Conservation (phyloP, 2,888 invertebrate genomes). For the Pyrocoelia pectoralis region DNA sequence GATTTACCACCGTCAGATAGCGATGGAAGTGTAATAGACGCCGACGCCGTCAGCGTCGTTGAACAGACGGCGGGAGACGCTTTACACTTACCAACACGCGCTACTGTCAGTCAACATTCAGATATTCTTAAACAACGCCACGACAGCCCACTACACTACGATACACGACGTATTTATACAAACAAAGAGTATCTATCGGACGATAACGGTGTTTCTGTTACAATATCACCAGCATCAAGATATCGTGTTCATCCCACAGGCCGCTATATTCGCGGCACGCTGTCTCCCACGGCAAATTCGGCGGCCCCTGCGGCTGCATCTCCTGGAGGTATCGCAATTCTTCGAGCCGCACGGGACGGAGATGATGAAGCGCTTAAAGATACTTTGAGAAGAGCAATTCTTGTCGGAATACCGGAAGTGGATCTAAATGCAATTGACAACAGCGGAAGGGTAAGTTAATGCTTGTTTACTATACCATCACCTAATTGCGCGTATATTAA, state of each 20-base stretch:
- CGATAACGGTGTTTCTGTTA: slow-evolving; percentile 45
- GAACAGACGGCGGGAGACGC: slow-evolving; percentile 48
- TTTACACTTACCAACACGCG: slow-evolving; percentile 47
- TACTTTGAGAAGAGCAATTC: slow-evolving; percentile 58
- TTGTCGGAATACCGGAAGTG: slow-evolving; percentile 56
- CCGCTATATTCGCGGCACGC: slow-evolving; percentile 57
- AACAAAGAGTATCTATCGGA: slow-evolving; percentile 7
- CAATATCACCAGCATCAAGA: slow-evolving; percentile 52
- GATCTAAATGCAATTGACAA: slow-evolving; percentile 65
- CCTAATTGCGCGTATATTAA: background rate
- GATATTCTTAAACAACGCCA: slow-evolving; percentile 41
- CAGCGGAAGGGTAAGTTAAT: slow-evolving; percentile 65
- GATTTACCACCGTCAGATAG: slow-evolving; percentile 52
- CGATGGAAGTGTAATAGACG: slow-evolving; percentile 39
- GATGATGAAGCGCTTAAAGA: slow-evolving; percentile 61
- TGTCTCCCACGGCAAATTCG: slow-evolving; percentile 58
- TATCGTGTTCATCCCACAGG: slow-evolving; percentile 56
- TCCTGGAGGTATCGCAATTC: slow-evolving; percentile 56
- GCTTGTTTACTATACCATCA: background rate
- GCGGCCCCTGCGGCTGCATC: slow-evolving; percentile 51
- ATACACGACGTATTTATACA: slow-evolving; percentile 28
- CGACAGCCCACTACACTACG: slow-evolving; percentile 40
- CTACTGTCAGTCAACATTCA: slow-evolving; percentile 46
- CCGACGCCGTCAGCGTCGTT: slow-evolving; percentile 37
- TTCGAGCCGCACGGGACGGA: slow-evolving; percentile 65